Percentiles rank a stretch among this genome's conserved stretches.
Conservation (phyloP, 1,140 invertebrate species). For the Trachymyrmex cornetzi region DNA sequence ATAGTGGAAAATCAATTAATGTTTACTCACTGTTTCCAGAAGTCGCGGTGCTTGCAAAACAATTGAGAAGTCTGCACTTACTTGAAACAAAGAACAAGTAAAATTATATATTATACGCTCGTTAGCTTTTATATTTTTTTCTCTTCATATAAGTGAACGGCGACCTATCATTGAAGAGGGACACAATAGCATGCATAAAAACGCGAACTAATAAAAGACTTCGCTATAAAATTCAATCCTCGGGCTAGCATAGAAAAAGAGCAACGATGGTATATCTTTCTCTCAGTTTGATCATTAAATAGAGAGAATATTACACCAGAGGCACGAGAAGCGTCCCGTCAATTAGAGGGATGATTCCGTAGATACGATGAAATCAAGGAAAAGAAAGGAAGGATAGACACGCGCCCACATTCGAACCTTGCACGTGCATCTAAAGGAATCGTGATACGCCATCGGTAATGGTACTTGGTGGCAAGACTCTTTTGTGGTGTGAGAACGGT, state of each 20-base stretch:
- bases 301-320: background rate
- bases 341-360: slow-evolving; percentile 9
- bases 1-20: background rate
- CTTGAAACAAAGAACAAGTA: slow-evolving; percentile 78
- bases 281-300: slow-evolving; percentile 16
- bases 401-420: background rate
- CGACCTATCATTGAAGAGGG: slow-evolving; percentile 4
- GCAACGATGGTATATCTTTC: background rate
- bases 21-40: slow-evolving; percentile 60
- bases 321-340: background rate
- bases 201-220: slow-evolving; percentile 69
- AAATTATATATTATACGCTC: slow-evolving; percentile 51
- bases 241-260: slow-evolving; percentile 1
- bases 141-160: background rate
- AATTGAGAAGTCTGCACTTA: slow-evolving; percentile 72
- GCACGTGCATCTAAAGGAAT: slow-evolving; percentile 40
- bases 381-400: background rate
- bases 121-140: slow-evolving; percentile 18
- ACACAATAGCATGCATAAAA: slow-evolving; percentile 37
- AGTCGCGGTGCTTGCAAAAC: slow-evolving; percentile 39
- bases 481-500: slow-evolving; percentile 78
- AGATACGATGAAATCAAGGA: background rate
- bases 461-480: slow-evolving; percentile 74
- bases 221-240: slow-evolving; percentile 76
- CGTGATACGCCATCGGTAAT: slow-evolving; percentile 60